Evolutionary conservation across 2,113 vertebrate species (phyloP).

Genomic region (Dermatemys mawii): DNA sequence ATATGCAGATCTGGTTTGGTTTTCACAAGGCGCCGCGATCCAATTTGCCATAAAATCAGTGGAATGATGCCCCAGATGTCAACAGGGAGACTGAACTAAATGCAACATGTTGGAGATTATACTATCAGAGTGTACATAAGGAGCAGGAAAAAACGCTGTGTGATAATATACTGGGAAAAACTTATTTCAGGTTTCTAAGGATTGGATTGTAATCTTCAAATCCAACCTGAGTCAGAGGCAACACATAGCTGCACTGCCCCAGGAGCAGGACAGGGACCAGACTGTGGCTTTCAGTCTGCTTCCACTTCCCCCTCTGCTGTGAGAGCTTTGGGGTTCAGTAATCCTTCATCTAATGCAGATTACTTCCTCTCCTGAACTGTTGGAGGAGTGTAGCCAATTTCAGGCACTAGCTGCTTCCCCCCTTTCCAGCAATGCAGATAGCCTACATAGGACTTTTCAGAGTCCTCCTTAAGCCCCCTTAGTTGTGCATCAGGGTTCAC

Average conservation of each 20-base stretch:
- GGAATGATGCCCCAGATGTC: not conserved
- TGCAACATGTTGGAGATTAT: not conserved
- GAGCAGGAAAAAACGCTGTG: rapidly evolving
- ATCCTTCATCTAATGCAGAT: not conserved
- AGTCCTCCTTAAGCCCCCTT: not conserved
- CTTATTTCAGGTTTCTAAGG: not conserved
- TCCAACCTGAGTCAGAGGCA: no score
- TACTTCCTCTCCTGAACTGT: not conserved
- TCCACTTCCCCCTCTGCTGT: not conserved
- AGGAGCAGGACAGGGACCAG: not conserved
- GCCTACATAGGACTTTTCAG: not conserved
- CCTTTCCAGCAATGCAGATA: not conserved
- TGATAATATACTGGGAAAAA: not conserved
- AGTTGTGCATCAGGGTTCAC: not conserved
- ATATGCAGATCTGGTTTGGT: not conserved
- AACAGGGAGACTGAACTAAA: not conserved
- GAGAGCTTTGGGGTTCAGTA: not conserved
- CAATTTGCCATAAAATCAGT: not conserved
- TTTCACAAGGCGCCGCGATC: not conserved
- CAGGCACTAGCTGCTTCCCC: conserved; percentile 5
- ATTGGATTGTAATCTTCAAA: not conserved
- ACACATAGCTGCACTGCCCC: not conserved
- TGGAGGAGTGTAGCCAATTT: not conserved
- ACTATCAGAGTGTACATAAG: not conserved
- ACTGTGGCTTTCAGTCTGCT: not conserved